A percentile compares a stretch with the other conserved stretches of the same genome.
Evolutionary conservation across 1,140 invertebrate species (phyloP).

Genomic region (Plectrocnemia conspersa): DNA sequence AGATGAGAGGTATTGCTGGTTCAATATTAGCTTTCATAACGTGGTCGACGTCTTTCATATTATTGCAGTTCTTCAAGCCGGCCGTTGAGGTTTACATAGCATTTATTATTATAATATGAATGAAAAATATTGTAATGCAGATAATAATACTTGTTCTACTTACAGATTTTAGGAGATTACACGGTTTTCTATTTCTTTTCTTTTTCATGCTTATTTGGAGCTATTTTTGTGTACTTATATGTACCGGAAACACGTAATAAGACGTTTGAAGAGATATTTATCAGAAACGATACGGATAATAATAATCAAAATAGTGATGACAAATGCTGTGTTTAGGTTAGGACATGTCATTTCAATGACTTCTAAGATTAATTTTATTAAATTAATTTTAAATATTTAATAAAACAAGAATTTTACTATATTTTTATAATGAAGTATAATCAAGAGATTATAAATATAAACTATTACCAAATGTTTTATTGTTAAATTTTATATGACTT

Average conservation of each 20-base stretch:
- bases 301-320: neutral
- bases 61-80: conserved; percentile 11
- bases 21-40: neutral
- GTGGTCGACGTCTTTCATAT: conserved; percentile 12
- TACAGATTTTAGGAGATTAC: conserved; percentile 6
- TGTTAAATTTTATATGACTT: too few species aligned
- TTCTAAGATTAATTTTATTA: too few species aligned
- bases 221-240: conserved; percentile 1
- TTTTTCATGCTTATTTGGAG: conserved; percentile 2
- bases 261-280: conserved; percentile 7
- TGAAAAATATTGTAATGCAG: neutral
- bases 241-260: conserved; percentile 7
- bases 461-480: too few species aligned
- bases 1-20: conserved; percentile 18
- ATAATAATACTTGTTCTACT: neutral
- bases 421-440: neutral
- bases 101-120: neutral
- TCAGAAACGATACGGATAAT: neutral
- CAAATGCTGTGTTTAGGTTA: too few species aligned
- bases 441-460: neutral
- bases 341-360: too few species aligned
- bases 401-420: neutral
- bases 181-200: conserved; percentile 11
- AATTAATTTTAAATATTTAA: neutral
- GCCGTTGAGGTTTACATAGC: neutral